Conservation (phyloP, 2,888 invertebrate species). For the Mechanitis mazaeus region DNA sequence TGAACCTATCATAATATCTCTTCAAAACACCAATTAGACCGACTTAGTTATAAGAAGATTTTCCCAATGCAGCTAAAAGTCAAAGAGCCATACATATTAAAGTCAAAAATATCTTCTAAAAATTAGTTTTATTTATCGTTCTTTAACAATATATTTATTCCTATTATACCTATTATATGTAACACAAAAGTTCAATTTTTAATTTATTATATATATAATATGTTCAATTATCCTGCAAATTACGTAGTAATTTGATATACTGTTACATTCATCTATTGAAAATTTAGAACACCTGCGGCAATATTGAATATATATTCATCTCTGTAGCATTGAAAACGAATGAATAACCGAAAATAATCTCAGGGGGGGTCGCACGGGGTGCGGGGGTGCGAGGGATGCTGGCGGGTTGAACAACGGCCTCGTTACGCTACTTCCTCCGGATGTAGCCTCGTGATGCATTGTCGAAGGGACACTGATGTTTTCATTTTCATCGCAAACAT, state of each 20-base stretch:
- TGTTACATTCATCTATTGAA: conserved; percentile 11
- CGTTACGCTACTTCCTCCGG: conserved; percentile 73
- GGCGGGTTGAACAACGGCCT: conserved; percentile 58
- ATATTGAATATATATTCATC: conserved; percentile 65
- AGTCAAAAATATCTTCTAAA: not conserved
- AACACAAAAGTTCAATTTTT: too few relatives aligned
- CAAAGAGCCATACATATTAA: conserved; percentile 2
- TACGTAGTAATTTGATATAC: not conserved
- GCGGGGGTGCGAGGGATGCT: conserved; percentile 38
- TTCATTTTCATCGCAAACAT: conserved; percentile 63
- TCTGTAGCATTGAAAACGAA: conserved; percentile 59
- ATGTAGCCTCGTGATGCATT: conserved; percentile 71
- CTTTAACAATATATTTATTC: too few relatives aligned
- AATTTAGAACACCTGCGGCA: conserved; percentile 41
- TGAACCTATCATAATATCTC: conserved; percentile 37
- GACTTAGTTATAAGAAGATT: conserved; percentile 56
- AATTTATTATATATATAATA: too few relatives aligned
- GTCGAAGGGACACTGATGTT: conserved; percentile 64
- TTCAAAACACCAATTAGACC: conserved; percentile 42
- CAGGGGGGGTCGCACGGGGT: conserved; percentile 41
- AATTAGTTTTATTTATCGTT: not conserved
- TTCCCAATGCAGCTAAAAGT: conserved; percentile 22
- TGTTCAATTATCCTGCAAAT: not conserved
- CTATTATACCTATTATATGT: too few relatives aligned
- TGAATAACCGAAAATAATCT: conserved; percentile 66